Conservation (phyloP, 2,888 invertebrate genomes). For the Cotesia congregata region DNA sequence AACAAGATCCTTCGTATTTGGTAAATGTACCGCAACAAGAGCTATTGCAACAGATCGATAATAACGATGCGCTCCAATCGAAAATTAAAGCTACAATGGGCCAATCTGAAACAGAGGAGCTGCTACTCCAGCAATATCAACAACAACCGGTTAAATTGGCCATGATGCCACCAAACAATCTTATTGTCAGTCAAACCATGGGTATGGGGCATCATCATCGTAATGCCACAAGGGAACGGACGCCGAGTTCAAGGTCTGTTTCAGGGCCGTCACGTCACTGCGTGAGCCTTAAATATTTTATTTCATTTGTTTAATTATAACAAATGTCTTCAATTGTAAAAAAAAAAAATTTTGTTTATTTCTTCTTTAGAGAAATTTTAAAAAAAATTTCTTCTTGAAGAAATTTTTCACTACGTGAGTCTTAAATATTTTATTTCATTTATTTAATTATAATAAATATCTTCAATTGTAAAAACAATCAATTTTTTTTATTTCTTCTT, state of each 20-base stretch:
- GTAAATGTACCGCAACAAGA: constrained; percentile 14
- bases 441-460: too few species aligned
- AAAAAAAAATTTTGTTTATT: too few species aligned
- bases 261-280: background rate
- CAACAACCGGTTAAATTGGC: background rate
- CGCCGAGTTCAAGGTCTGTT: constrained; percentile 38
- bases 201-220: constrained; percentile 22
- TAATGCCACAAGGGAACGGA: constrained; percentile 18
- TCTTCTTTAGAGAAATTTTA: too few species aligned
- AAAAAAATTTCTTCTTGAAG: too few species aligned
- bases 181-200: constrained; percentile 20
- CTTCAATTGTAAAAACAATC: too few species aligned
- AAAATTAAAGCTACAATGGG: background rate
- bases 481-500: too few species aligned
- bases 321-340: background rate
- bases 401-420: too few species aligned
- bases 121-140: constrained; percentile 26
- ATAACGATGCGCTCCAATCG: constrained; percentile 5
- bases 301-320: background rate
- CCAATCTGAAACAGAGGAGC: background rate
- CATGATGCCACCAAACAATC: constrained; percentile 32
- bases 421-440: too few species aligned
- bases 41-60: constrained; percentile 28
- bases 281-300: background rate
- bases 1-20: background rate